Base-by-base conservation (phyloP, 2,113 vertebrate genomes). In the Myrmophylax atrothorax region DNA sequence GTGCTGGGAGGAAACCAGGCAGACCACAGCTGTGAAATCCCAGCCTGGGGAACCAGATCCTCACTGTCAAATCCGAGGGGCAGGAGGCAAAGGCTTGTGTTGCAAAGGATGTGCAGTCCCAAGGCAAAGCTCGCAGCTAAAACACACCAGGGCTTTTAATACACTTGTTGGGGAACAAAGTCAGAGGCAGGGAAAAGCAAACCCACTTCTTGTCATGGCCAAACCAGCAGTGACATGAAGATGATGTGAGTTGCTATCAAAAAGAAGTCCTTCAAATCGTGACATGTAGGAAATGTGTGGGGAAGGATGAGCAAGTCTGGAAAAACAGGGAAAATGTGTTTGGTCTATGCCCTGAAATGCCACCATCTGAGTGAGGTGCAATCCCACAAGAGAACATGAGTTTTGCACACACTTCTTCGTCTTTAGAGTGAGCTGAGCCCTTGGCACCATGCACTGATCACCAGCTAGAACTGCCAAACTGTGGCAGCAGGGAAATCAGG, bases 21-120 rank as follows among this genome's bases (percentile, higher is more conserved):
- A 90, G 90, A 78, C 69, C 88, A 60, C 93, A 94, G 86, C 92
- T 96, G 94, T 53, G 83, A 90, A 93, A 96, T 75, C 90, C 76
- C 90, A 84, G 88, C 52, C 56, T 75, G 52, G 90, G 88, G 69
- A 95, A 87, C 49, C 53, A 60, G 90, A 93, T 68, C 88, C 86
- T 68, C 64, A 10, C 73, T 56, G 7, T 11, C 56, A 68, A 78
- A 90, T 56, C 80, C 31, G 0, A 74, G 42, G 40, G 62, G 62
- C 26, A 56, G 70, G 69, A 91, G 78, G 28, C 55, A 46, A 66
- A 66, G 78, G 7, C 8, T 87, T 50, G 81, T 9, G 6, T 19
- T 37, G 44, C 55, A 59, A 59, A 37, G 37, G 84, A 72, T 86
- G 64, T 29, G 14, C 35, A 7, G 74, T 29, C 72, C 72, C 2